A percentile compares a stretch with the other conserved stretches of the same genome.
phyloP scores from a whole-genome alignment of 2,797 vertebrate genomes.

The Lepus townsendii region DNA sequence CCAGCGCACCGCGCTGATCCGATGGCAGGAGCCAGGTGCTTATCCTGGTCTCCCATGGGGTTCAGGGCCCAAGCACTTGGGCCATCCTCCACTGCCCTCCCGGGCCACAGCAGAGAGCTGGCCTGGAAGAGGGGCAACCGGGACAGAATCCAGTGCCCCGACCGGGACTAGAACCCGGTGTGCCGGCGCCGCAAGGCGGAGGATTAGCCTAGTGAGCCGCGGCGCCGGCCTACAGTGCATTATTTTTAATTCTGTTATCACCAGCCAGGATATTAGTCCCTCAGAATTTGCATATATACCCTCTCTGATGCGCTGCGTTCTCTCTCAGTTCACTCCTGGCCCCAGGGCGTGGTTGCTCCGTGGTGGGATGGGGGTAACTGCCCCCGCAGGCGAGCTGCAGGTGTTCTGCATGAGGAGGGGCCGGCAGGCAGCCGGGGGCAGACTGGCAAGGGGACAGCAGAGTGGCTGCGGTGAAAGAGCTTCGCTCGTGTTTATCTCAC shows the following conservation, averaged over 20 bases:
- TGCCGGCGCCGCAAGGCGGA: too few relatives aligned
- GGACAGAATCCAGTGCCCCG: too few relatives aligned
- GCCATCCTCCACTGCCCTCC: too few relatives aligned
- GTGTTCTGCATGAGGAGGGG: accelerated
- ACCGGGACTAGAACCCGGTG: too few relatives aligned
- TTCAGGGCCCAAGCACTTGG: too few relatives aligned
- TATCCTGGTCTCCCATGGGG: too few relatives aligned
- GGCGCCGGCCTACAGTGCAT: background rate
- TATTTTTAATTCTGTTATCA: slow-evolving; percentile 37
- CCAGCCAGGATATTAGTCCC: background rate
- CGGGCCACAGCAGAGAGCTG: too few relatives aligned
- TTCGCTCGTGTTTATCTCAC: background rate
- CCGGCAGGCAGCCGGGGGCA: background rate
- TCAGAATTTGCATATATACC: background rate
- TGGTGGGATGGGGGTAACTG: background rate
- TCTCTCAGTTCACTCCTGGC: background rate
- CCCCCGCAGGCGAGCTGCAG: background rate
- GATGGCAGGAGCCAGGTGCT: too few relatives aligned
- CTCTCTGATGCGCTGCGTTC: background rate
- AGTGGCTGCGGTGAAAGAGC: background rate
- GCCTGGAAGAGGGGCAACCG: too few relatives aligned
- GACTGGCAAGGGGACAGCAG: background rate
- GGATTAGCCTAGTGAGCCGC: too few relatives aligned
- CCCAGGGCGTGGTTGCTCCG: background rate
- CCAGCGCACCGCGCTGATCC: too few relatives aligned